A percentile compares a stretch with the other conserved stretches of the same genome.
Evolutionary conservation across 2,797 vertebrate species (phyloP).

Genomic region (Rhinichthys osculus): DNA sequence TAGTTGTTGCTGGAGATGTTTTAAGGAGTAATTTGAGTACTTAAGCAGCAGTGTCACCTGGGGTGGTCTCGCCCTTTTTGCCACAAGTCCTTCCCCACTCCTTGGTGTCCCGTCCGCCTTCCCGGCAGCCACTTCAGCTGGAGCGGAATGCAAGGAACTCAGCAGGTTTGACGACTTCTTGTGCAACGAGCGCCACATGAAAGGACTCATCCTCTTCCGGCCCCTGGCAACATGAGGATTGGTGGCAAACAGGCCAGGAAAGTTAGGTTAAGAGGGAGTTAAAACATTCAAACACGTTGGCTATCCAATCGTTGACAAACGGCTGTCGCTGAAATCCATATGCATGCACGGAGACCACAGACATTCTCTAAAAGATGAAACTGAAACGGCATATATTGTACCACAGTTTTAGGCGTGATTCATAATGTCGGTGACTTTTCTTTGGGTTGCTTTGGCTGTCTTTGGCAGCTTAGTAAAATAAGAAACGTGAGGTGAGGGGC

Average conservation of each 20-base stretch:
- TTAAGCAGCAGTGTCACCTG: neutral
- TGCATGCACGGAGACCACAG: conserved; percentile 4
- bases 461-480: conserved; percentile 33
- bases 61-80: conserved; percentile 22
- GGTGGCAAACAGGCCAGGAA: conserved; percentile 52
- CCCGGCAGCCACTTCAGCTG: conserved; percentile 17
- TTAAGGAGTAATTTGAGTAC: conserved; percentile 4
- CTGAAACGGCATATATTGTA: conserved; percentile 37
- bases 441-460: conserved; percentile 18
- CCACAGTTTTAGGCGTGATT: conserved; percentile 35
- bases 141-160: conserved; percentile 57
- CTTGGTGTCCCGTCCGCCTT: conserved; percentile 1
- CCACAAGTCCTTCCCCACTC: conserved; percentile 4
- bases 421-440: conserved; percentile 19
- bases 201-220: conserved; percentile 17
- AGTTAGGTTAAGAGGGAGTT: conserved; percentile 1
- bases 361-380: conserved; percentile 9
- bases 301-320: neutral
- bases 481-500: conserved; percentile 23
- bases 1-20: neutral
- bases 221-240: conserved; percentile 50
- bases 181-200: conserved; percentile 29
- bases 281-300: conserved; percentile 22
- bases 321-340: neutral
- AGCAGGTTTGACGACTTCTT: conserved; percentile 47